Evolutionary conservation across 2,113 vertebrate genomes (phyloP), one percentile per base, ranked within the genome.

Genomic region (Daubentonia madagascariensis): DNA sequence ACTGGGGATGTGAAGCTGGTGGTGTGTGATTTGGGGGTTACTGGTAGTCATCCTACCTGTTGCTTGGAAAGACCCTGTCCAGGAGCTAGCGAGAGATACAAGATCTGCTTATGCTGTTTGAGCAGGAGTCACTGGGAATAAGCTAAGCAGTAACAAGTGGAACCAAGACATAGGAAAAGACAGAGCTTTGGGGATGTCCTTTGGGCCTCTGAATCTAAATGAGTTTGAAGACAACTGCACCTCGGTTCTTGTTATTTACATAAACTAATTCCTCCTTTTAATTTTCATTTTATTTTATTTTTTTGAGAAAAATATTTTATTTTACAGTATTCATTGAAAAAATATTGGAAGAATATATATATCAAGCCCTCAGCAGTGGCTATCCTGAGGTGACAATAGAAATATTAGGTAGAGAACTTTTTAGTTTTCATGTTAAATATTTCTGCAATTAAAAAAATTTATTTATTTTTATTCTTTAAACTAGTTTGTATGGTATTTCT

Each of bases 401-500:
- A 50, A 81, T 63, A 32, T 96, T 63, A 59, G 28, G 3, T 25
- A 54, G 30, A 32, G 30, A 95, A 61, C 5, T 68, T 65, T 91
- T 92, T 89, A 63, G 2, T 92, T 95, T 89, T 79, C 22, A 73
- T 20, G 40, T 92, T 73, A 92, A 83, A 61, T 79, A 87, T 94
- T 84, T 91, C 25, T 43, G 10, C 67, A 65, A 43, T 25, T 40
- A 68, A 68, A 72, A 40, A 23, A 12, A 25, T 52, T 52, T 52
- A 52, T 37, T 37, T 5, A 48, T 81, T 75, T 80, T 4, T 8
- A 67, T 45, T 23, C 89, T 85, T 54, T 37, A 63, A 68, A 52
- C 28, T n/a, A n/a, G 32, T n/a, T 43, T n/a, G 8, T 87, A 73
- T 12, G 30, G 17, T 50, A 79, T 90, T 84, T 93, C 80, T 88